Percentiles rank a stretch among this genome's conserved stretches.
These are phyloP conservation scores for Torymus tubicola DNA, from an alignment of 2,888 invertebrate species.

Conservation along the genomic window DNA sequence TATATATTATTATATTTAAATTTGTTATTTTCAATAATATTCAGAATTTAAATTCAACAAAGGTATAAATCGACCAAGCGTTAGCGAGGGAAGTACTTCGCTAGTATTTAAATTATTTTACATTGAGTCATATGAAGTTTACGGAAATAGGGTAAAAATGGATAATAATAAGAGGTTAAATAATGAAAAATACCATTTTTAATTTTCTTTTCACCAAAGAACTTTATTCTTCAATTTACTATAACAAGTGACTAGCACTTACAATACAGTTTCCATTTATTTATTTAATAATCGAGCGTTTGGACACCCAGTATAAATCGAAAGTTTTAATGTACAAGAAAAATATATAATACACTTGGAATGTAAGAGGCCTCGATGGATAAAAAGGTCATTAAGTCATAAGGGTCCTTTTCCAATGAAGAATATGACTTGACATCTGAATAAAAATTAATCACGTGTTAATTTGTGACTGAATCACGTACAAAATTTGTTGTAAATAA, in stretches of 20 bases:
- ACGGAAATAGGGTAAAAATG: not conserved
- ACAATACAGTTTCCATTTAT: conserved; percentile 63
- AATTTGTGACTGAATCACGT: too few relatives aligned
- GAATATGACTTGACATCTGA: too few relatives aligned
- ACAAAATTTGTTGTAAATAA: too few relatives aligned
- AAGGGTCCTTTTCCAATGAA: too few relatives aligned
- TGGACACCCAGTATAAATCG: conserved; percentile 39
- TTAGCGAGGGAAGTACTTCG: too few relatives aligned
- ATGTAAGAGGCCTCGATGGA: conserved; percentile 51
- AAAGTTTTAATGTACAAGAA: conserved; percentile 46
- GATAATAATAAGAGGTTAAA: not conserved
- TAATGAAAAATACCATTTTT: not conserved
- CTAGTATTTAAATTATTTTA: too few relatives aligned
- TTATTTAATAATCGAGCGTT: conserved; percentile 10
- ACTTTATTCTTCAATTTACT: conserved; percentile 73
- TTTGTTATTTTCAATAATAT: too few relatives aligned
- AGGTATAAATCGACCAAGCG: too few relatives aligned
- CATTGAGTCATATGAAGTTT: too few relatives aligned
- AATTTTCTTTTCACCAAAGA: conserved; percentile 67
- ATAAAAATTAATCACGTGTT: not conserved
- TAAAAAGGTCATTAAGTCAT: conserved; percentile 25
- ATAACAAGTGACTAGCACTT: conserved; percentile 76
- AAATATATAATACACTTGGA: conserved; percentile 52
- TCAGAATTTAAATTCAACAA: too few relatives aligned
- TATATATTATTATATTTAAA: too few relatives aligned